Conservation (phyloP, 2,113 vertebrate species). For the Clarias gariepinus region DNA sequence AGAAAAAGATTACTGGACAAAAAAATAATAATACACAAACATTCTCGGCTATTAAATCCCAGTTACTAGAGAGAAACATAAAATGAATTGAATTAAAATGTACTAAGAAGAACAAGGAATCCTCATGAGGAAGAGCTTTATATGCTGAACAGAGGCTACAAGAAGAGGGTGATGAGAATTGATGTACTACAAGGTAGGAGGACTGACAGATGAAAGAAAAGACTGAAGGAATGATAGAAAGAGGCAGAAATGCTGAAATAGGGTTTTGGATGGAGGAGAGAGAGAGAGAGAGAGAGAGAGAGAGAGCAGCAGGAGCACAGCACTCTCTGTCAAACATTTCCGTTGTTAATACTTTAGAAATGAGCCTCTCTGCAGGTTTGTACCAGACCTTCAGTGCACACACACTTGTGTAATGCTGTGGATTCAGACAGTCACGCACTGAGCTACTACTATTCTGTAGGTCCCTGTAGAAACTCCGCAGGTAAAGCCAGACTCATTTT, state of each 20-base stretch:
- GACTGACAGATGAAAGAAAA: background rate
- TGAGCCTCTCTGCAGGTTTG: background rate
- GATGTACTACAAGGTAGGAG: background rate
- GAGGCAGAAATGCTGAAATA: background rate
- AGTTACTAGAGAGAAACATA: background rate
- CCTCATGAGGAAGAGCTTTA: background rate
- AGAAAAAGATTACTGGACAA: background rate
- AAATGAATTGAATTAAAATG: background rate
- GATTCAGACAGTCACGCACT: background rate
- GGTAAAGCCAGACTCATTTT: background rate
- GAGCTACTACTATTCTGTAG: background rate
- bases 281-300: conserved; percentile 17
- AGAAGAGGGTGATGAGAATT: background rate
- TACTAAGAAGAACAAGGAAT: background rate
- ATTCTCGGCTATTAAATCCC: background rate
- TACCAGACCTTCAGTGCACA: background rate
- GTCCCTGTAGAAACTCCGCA: background rate
- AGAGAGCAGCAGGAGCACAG: no score
- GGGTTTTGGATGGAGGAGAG: background rate
- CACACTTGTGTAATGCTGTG: background rate
- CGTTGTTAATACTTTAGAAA: background rate
- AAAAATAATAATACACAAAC: background rate
- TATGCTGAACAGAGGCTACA: background rate
- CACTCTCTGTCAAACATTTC: no score
- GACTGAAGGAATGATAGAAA: background rate